Conservation (phyloP, 2,113 vertebrate genomes). For the Oxyura jamaicensis region DNA sequence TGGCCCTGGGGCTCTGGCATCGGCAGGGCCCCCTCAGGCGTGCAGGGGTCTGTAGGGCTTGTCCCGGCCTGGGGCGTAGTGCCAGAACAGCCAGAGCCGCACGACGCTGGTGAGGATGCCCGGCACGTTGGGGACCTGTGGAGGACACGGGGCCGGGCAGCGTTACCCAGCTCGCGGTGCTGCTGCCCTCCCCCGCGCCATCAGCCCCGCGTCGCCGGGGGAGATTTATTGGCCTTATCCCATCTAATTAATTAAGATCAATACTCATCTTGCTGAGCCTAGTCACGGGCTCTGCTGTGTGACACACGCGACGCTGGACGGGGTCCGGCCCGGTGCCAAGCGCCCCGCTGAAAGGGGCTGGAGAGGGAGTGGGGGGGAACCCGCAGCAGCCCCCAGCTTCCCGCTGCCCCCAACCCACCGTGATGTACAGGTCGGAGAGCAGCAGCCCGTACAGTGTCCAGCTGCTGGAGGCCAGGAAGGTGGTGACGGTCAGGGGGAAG, state of each 20-base stretch:
- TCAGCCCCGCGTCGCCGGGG: neutral
- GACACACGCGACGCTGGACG: neutral
- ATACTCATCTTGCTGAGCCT: neutral
- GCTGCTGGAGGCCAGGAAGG: conserved; percentile 88
- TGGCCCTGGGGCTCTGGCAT: neutral
- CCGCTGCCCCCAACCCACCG: conserved; percentile 72
- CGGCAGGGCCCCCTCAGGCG: conserved; percentile 55
- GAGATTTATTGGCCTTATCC: neutral
- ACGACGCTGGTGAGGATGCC: conserved; percentile 89
- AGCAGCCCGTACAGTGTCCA: conserved; percentile 91
- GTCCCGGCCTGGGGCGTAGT: conserved; percentile 66
- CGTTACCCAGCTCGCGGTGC: neutral
- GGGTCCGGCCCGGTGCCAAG: neutral
- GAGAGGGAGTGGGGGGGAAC: no score
- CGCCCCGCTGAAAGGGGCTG: neutral
- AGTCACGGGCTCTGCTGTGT: neutral
- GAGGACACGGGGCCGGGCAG: neutral
- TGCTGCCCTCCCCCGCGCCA: neutral
- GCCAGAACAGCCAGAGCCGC: conserved; percentile 90
- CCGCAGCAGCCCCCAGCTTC: no score
- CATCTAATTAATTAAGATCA: conserved; percentile 55
- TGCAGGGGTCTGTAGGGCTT: conserved; percentile 76
- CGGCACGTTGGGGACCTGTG: conserved; percentile 89
- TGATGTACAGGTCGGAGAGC: conserved; percentile 84
- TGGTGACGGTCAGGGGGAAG: conserved; percentile 88